Percentiles rank a stretch among this genome's conserved stretches.
Conservation (phyloP, 2,888 invertebrate genomes). For the Nudaria mundana region DNA sequence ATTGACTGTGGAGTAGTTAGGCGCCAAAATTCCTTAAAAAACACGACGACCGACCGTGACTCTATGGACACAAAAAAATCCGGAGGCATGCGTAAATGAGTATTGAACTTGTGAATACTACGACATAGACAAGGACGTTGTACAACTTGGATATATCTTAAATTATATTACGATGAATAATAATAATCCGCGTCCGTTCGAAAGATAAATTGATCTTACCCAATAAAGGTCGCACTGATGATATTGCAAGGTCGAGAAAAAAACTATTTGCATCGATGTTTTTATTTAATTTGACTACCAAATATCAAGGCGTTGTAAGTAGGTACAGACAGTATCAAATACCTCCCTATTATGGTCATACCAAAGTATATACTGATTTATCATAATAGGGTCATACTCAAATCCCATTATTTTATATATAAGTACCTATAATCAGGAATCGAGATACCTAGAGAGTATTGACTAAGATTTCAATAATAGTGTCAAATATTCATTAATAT, state of each 20-base stretch:
- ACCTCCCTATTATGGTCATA: too few species aligned
- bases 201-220: slow-evolving; percentile 30
- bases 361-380: too few species aligned
- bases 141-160: slow-evolving; percentile 20
- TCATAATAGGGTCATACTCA: too few species aligned
- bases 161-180: slow-evolving; percentile 18
- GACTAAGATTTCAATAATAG: too few species aligned
- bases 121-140: slow-evolving; percentile 10
- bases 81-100: slow-evolving; percentile 30
- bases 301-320: slow-evolving; percentile 13
- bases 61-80: slow-evolving; percentile 49
- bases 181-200: slow-evolving; percentile 17
- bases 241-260: slow-evolving; percentile 38
- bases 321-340: too few species aligned
- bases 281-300: slow-evolving; percentile 45
- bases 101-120: slow-evolving; percentile 33
- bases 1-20: slow-evolving; percentile 57
- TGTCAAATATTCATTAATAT: too few species aligned
- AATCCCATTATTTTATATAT: too few species aligned
- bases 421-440: too few species aligned
- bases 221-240: slow-evolving; percentile 37
- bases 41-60: slow-evolving; percentile 74
- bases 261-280: slow-evolving; percentile 20
- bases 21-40: slow-evolving; percentile 78
- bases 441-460: too few species aligned